Evolutionary conservation across 2,113 vertebrate genomes (phyloP), one percentile per base, ranked within the genome.

Genomic region (Collichthys lucidus): DNA sequence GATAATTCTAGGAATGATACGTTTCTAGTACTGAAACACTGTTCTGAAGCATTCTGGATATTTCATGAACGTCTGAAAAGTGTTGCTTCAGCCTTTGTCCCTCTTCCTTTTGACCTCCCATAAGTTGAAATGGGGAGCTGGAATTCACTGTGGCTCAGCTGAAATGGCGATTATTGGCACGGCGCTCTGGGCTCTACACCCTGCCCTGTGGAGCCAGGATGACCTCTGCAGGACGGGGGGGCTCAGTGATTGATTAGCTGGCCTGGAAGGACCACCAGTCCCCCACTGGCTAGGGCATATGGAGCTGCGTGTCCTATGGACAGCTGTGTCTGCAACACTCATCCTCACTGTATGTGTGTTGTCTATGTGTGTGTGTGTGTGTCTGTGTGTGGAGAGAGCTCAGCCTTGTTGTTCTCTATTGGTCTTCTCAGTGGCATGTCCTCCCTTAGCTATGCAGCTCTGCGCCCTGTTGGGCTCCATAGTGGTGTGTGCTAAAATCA

Each of bases 171-270:
- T 86, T 86, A 89, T 86, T 91, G 92, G 89, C 85, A 74, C 61
- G n/a, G 56, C 50, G 78, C 85, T 89, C 89, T 87, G 80, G 86
- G 88, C 71, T 86, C 88, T 76, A 88, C 77, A 79, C 69, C 52
- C 80, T 92, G 91, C 88, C 88, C 91, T 88, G 88, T 85, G 86
- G 86, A 82, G 88, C 81, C 40, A 4, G 61, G 79, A 87, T 88
- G 89, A 92, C 91, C 93, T 91, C 88, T 78, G 74, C 75, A 57
- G 79, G 80, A 85, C 11, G 56, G 74, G 86, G 85, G 88, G 79
- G 7, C 83, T 90, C 71, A 16, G 82, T 95, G 94, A 95, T 95
- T 94, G 94, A 95, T 95, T 93, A 93, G 88, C 88, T 79, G 84
- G 90, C 85, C 85, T 91, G 88, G 77, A 84, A 91, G 82, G 81